A percentile compares a stretch with the other conserved stretches of the same genome.
Conservation (phyloP, 2,888 invertebrate genomes). For the Chrysolina americana region DNA sequence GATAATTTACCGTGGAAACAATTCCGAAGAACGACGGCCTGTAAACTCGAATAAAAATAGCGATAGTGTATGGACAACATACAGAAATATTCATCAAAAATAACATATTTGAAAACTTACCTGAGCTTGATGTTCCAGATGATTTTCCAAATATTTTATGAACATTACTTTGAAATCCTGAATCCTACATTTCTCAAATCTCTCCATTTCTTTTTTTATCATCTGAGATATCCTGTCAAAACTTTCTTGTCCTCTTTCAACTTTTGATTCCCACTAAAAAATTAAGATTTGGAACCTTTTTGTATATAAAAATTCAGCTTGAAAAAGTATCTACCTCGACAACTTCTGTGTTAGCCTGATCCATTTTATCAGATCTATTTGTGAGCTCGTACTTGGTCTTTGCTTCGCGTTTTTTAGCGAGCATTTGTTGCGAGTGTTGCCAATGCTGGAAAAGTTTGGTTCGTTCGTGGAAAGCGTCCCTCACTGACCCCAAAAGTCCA, state of each 20-base stretch:
- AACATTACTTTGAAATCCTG: slow-evolving; percentile 92
- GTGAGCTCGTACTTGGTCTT: slow-evolving; percentile 94
- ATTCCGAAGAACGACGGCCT: too few relatives aligned
- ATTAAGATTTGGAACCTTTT: not conserved
- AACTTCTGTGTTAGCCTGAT: slow-evolving; percentile 91
- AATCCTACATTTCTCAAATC: slow-evolving; percentile 90
- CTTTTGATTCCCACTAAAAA: slow-evolving; percentile 92
- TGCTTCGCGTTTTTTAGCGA: slow-evolving; percentile 94
- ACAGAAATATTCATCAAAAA: too few relatives aligned
- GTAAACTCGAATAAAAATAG: too few relatives aligned
- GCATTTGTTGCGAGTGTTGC: slow-evolving; percentile 96
- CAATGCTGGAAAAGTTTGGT: slow-evolving; percentile 95
- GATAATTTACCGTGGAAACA: too few relatives aligned
- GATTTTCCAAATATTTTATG: slow-evolving; percentile 92
- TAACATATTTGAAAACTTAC: slow-evolving; percentile 68
- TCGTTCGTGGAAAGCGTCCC: slow-evolving; percentile 83
- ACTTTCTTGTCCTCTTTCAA: slow-evolving; percentile 96
- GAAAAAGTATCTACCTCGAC: slow-evolving; percentile 79
- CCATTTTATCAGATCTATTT: slow-evolving; percentile 90
- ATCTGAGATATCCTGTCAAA: slow-evolving; percentile 95
- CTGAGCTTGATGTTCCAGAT: slow-evolving; percentile 96
- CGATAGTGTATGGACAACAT: too few relatives aligned
- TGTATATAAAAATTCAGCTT: not conserved
- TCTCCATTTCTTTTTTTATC: slow-evolving; percentile 94
- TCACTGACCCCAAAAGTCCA: slow-evolving; percentile 90